A percentile compares a stretch with the other conserved stretches of the same genome.
phyloP scores from a whole-genome alignment of 2,888 invertebrate species.

The Chrysolina oricalcia region DNA sequence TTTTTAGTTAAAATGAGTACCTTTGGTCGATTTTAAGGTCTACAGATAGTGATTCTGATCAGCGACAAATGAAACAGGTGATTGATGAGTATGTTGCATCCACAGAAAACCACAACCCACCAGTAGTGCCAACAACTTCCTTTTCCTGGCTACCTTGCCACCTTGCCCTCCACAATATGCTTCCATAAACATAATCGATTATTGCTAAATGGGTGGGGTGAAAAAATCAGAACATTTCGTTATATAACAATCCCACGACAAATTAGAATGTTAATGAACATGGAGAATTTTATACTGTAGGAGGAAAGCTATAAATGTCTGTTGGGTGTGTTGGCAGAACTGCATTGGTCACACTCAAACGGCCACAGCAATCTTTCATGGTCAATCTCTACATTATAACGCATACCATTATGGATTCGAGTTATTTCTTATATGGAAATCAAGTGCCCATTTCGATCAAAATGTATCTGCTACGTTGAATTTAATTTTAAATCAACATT shows the following conservation, averaged over 20 bases:
- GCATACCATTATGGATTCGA: background rate
- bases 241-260: background rate
- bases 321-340: constrained; percentile 15
- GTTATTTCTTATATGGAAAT: background rate
- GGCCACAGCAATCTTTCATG: constrained; percentile 4
- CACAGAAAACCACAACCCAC: background rate
- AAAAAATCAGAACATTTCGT: background rate
- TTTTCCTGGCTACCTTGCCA: background rate
- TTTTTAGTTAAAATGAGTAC: no score
- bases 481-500: no score
- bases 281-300: constrained; percentile 14
- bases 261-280: background rate
- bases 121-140: background rate
- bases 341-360: constrained; percentile 13
- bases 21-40: no score
- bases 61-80: no score
- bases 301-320: constrained; percentile 2
- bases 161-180: background rate
- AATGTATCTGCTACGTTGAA: no score
- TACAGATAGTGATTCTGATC: no score
- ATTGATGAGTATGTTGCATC: no score
- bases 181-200: background rate
- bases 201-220: no score
- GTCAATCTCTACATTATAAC: constrained; percentile 7
- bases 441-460: no score